Evolutionary conservation across 2,113 vertebrate genomes (phyloP), one percentile per base, ranked within the genome.

Genomic region (Cololabis saira): DNA sequence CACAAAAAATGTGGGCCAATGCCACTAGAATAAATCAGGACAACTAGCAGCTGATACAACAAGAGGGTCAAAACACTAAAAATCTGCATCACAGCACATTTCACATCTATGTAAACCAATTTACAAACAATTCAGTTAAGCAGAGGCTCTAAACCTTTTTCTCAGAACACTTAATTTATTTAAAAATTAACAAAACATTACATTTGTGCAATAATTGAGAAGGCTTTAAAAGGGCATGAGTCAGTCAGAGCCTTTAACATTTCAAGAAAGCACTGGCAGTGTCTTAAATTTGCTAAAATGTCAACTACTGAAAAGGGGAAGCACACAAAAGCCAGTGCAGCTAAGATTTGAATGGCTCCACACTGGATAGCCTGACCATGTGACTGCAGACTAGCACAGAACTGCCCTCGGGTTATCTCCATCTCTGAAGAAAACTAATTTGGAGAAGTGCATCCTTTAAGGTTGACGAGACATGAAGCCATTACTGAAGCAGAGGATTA

Each of bases 221-320:
- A 41, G 78, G 30, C 83, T 87, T 64, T 84, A 85, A 86, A 85
- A 78, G 80, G 83, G 65, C 65, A 86, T 48, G 62, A 76, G 51
- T 17, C 60, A 56, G 45, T 66, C 64, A 69, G 42, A 40, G 61
- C 4, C 2, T 44, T 72, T 77, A 61, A 71, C 84, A 80, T 84
- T 85, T 78, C 61, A 63, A 65, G 71, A 49, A 78, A 85, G 72
- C 42, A 27, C 53, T 59, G 67, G 52, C 19, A 56, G 47, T 79
- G 84, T 84, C n/a, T 87, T 75, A 81, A 74, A 52, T 82, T 83
- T 81, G 80, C 66, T 67, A 64, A 89, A 89, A 91, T 54, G 86
- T 83, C 62, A 59, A 74, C 62, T 67, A 66, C 49, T 74, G 64
- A 82, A 86, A 76, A 64, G 30, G 60, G 67, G 58, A 80, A 62